Conservation (phyloP, 2,888 invertebrate species). For the Cylindroiulus punctatus region DNA sequence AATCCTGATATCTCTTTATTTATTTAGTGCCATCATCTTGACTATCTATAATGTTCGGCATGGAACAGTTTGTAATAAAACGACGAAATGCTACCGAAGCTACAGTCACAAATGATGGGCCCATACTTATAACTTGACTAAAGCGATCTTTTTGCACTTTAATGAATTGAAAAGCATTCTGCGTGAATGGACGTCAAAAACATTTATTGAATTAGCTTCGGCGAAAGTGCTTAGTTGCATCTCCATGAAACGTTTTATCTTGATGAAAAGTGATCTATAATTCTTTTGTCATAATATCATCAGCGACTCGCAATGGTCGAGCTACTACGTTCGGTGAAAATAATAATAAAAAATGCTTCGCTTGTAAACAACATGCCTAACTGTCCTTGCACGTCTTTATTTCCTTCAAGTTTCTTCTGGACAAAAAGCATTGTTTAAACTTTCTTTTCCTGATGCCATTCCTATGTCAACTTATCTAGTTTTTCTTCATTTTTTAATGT, state of each 20-base stretch:
- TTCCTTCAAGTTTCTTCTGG: not conserved
- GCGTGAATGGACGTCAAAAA: not conserved
- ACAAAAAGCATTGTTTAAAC: too few relatives aligned
- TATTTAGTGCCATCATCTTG: conserved; percentile 15
- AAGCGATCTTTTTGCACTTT: not conserved
- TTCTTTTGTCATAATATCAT: conserved; percentile 25
- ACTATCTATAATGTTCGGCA: not conserved
- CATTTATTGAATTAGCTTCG: not conserved
- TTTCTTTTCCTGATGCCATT: not conserved
- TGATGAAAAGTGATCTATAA: conserved; percentile 7
- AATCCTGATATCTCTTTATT: conserved; percentile 53
- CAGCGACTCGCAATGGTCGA: not conserved
- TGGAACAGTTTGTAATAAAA: not conserved
- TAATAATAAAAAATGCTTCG: conserved; percentile 16
- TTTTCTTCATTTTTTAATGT: not conserved
- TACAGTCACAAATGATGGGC: conserved; percentile 19
- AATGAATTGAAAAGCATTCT: not conserved
- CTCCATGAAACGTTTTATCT: not conserved
- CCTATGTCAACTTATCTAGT: not conserved
- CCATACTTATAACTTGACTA: not conserved
- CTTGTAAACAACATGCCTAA: not conserved
- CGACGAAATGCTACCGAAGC: not conserved
- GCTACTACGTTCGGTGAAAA: not conserved
- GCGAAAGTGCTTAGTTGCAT: not conserved
- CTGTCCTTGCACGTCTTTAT: not conserved